phyloP scores from a whole-genome alignment of 2,113 vertebrate genomes.

The Turnix velox region DNA sequence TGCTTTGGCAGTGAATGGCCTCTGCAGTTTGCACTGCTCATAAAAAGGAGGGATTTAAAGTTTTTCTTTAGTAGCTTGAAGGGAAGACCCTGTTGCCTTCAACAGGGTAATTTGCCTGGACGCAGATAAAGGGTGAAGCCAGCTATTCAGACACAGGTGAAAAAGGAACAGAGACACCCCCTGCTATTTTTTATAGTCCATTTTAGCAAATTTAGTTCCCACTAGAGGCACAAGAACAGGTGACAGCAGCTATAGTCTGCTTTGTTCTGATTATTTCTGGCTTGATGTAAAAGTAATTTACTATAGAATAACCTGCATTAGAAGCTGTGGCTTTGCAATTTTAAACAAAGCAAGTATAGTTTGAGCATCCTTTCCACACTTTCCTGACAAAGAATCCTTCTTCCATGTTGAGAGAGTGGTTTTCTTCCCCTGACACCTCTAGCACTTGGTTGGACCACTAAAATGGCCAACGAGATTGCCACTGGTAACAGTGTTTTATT shows the following conservation, averaged over 20 bases:
- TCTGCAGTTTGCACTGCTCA: background rate
- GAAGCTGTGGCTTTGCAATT: background rate
- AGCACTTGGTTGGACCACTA: background rate
- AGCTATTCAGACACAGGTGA: background rate
- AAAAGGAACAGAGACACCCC: background rate
- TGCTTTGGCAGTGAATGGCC: background rate
- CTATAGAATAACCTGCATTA: background rate
- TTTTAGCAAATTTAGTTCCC: constrained; percentile 5
- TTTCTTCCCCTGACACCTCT: background rate
- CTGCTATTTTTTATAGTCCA: background rate
- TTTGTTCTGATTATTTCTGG: constrained; percentile 19
- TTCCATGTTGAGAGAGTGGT: background rate
- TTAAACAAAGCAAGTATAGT: background rate
- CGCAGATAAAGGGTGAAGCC: background rate
- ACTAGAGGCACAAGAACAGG: background rate
- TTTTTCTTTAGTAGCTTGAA: background rate
- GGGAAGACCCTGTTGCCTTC: background rate
- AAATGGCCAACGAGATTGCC: background rate
- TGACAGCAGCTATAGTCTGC: background rate
- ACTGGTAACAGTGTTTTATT: background rate
- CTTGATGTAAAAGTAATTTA: background rate
- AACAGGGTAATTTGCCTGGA: background rate
- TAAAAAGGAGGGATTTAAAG: background rate
- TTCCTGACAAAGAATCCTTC: background rate
- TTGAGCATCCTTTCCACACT: background rate